Percentiles rank a stretch among this genome's conserved stretches.
Evolutionary conservation across 2,888 invertebrate genomes (phyloP).

Genomic region (Acleris sparsana): DNA sequence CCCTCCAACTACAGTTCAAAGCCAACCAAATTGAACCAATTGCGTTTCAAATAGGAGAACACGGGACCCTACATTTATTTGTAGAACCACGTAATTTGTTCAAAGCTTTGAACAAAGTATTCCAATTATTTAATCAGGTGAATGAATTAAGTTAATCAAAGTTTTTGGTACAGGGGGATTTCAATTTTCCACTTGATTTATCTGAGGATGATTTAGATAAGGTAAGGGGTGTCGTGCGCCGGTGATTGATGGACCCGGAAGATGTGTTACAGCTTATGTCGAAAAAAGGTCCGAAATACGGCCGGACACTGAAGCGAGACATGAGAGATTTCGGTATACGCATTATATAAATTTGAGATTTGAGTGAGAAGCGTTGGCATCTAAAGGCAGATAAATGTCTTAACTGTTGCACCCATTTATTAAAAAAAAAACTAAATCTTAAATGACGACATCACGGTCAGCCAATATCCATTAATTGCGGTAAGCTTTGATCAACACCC

Average conservation of each 20-base stretch:
- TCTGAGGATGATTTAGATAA: conserved; percentile 66
- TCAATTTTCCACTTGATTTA: conserved; percentile 79
- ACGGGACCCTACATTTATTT: conserved; percentile 21
- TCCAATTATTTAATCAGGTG: conserved; percentile 57
- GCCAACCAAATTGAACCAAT: not conserved
- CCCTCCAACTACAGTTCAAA: no score
- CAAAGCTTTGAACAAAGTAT: conserved; percentile 38
- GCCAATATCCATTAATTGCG: no score
- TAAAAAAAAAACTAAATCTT: no score
- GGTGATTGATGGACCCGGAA: conserved; percentile 40
- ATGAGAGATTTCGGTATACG: conserved; percentile 13
- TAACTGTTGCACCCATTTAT: no score
- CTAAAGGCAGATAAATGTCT: no score
- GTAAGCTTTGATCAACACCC: no score
- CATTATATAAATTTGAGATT: conserved; percentile 1
- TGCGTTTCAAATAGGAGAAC: not conserved
- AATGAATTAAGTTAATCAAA: conserved; percentile 64
- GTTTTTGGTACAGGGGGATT: conserved; percentile 58
- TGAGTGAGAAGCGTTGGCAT: conserved; percentile 4
- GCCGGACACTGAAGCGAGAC: conserved; percentile 13
- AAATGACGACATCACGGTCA: no score
- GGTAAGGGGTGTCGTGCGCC: conserved; percentile 38
- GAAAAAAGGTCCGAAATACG: conserved; percentile 7
- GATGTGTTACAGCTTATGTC: conserved; percentile 15
- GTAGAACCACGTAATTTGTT: conserved; percentile 17